Evolutionary conservation across 2,888 invertebrate species (phyloP), one percentile per base, ranked within the genome.

Genomic region (Panzeria rudis): DNA sequence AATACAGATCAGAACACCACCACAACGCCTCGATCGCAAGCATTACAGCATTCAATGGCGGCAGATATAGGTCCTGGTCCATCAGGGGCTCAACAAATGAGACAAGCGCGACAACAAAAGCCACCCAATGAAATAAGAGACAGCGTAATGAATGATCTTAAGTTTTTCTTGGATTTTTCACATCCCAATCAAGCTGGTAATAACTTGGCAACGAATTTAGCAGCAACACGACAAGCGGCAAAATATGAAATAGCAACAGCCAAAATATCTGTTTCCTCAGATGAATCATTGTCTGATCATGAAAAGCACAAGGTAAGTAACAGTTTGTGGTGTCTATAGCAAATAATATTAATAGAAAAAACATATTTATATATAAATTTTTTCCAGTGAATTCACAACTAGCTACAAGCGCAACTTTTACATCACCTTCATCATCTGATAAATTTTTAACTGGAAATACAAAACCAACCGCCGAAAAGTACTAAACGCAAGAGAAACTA

Each of bases 81-180:
- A 0, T 41, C 62, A 2, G 7, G 15, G 13, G n/a, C 32, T 4
- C 11, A 41, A 3, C 62, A 62, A 9, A 1, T 32, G 3, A 44
- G 44, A 2, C 68, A 47, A 47, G 32, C 47, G 6, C 23, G 29
- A 0, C 47, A 35, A 38, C 47, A 59, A 54, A 77, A 23, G 25
- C 25, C 50, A 15, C 20, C 32, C 1, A 80, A 56, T 38, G 64
- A 56, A 13, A 56, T 66, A 25, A 20, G 79, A 15, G 44, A 72
- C 15, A 38, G 56, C 17, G 17, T 66, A 3, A 32, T 72, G 15
- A 15, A 4, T n/a, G 79, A 79, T 20, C 35, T 72, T 2, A 44
- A 47, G 47, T 72, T 47, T 54, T 32, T 72, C 8, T 17, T 79
- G n/a, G 17, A 50, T 3, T 9, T 23, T 7, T 15, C 20, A 29